phyloP scores from a whole-genome alignment of 1,140 invertebrate species.

The Dendroctonus ponderosae region DNA sequence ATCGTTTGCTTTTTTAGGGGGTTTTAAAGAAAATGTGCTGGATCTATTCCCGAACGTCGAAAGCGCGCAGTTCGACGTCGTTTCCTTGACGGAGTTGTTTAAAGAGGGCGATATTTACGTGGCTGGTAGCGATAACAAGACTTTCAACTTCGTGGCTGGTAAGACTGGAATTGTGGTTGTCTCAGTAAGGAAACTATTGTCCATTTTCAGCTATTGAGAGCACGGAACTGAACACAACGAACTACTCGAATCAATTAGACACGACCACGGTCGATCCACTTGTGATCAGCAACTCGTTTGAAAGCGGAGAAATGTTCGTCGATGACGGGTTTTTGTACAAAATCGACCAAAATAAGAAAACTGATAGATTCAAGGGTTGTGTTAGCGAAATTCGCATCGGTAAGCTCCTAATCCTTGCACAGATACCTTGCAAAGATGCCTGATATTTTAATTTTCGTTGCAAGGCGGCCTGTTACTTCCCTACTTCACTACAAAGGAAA shows the following conservation, averaged over 20 bases:
- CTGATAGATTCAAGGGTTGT: conserved; percentile 72
- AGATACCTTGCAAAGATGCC: not conserved
- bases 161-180: not conserved
- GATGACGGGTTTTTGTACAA: conserved; percentile 43
- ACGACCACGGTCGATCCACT: conserved; percentile 42
- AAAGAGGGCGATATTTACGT: conserved; percentile 44
- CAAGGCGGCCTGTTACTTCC: conserved; percentile 75
- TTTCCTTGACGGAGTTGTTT: conserved; percentile 61
- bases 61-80: conserved; percentile 54
- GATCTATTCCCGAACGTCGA: conserved; percentile 53
- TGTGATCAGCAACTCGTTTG: conserved; percentile 44
- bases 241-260: conserved; percentile 49
- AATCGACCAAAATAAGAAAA: conserved; percentile 47
- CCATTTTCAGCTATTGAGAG: conserved; percentile 34
- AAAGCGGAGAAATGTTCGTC: conserved; percentile 34
- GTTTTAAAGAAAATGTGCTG: conserved; percentile 55
- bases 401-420: not conserved
- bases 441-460: conserved; percentile 5
- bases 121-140: conserved; percentile 46
- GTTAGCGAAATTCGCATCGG: conserved; percentile 77
- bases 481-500: conserved; percentile 76
- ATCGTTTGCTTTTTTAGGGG: conserved; percentile 18
- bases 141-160: conserved; percentile 46
- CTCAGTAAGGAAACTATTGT: not conserved
- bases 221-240: conserved; percentile 47